phyloP scores from a whole-genome alignment of 2,888 invertebrate genomes.

The Leucophenga maculata region DNA sequence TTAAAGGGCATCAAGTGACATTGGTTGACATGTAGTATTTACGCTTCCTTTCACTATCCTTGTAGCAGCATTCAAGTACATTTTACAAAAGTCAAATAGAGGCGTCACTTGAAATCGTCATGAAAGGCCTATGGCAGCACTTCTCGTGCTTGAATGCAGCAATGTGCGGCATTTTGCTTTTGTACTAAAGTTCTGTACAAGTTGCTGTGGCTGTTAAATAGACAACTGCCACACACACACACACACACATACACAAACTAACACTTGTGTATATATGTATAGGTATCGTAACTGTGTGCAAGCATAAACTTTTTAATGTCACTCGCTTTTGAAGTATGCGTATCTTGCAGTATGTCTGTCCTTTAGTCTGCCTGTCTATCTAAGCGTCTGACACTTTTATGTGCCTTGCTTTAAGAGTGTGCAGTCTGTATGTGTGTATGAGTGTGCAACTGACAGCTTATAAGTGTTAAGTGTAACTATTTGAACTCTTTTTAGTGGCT shows the following conservation, averaged over 20 bases:
- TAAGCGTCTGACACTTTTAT: background rate
- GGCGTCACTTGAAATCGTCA: conserved; percentile 27
- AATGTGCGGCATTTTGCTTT: conserved; percentile 39
- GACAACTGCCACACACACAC: conserved; percentile 24
- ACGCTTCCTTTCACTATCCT: no score
- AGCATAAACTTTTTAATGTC: conserved; percentile 25
- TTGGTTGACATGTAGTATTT: no score
- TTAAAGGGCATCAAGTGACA: background rate
- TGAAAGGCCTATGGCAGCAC: conserved; percentile 36
- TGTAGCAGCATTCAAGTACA: background rate
- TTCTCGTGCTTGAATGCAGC: conserved; percentile 47
- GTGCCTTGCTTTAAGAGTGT: background rate
- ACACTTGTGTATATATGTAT: background rate
- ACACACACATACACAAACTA: conserved; percentile 16
- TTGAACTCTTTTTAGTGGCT: conserved; percentile 25
- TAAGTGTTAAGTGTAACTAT: conserved; percentile 25
- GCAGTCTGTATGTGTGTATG: background rate
- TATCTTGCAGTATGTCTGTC: conserved; percentile 3
- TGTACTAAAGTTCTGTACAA: background rate
- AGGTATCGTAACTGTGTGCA: background rate
- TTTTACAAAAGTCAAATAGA: background rate
- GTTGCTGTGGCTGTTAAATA: conserved; percentile 4
- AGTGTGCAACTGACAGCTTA: background rate
- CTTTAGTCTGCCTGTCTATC: background rate
- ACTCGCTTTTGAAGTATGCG: conserved; percentile 21